Evolutionary conservation across 1,140 invertebrate genomes (phyloP).

Genomic region (Eciton burchellii): DNA sequence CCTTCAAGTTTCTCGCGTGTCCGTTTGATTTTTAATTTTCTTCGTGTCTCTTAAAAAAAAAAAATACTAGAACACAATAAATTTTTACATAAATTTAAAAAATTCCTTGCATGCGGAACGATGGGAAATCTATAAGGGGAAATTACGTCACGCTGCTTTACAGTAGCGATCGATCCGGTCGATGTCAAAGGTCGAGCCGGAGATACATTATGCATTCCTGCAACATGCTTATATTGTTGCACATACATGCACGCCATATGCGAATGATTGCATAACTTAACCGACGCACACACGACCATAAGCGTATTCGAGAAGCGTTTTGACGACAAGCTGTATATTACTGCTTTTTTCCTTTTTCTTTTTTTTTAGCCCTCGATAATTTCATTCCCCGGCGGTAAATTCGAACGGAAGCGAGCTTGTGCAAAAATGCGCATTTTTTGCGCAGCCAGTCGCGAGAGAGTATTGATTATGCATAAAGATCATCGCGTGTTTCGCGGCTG

Average conservation of each 20-base stretch:
- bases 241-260: neutral
- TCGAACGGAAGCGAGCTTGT: neutral
- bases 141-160: slow-evolving; percentile 16
- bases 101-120: neutral
- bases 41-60: neutral
- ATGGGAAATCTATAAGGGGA: slow-evolving; percentile 16
- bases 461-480: slow-evolving; percentile 32
- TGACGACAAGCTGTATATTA: slow-evolving; percentile 3
- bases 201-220: slow-evolving; percentile 38
- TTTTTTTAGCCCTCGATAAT: too few species aligned
- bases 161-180: neutral
- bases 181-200: neutral
- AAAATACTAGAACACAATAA: neutral
- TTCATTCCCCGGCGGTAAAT: slow-evolving; percentile 3
- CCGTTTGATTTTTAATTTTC: neutral
- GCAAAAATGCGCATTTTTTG: neutral
- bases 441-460: neutral
- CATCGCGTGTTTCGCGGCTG: neutral
- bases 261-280: neutral
- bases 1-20: neutral
- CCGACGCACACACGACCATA: neutral
- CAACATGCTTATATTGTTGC: slow-evolving; percentile 15
- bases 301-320: slow-evolving; percentile 10
- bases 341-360: too few species aligned
- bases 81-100: neutral